phyloP scores from a whole-genome alignment of 2,113 vertebrate genomes.

The Alectura lathami region DNA sequence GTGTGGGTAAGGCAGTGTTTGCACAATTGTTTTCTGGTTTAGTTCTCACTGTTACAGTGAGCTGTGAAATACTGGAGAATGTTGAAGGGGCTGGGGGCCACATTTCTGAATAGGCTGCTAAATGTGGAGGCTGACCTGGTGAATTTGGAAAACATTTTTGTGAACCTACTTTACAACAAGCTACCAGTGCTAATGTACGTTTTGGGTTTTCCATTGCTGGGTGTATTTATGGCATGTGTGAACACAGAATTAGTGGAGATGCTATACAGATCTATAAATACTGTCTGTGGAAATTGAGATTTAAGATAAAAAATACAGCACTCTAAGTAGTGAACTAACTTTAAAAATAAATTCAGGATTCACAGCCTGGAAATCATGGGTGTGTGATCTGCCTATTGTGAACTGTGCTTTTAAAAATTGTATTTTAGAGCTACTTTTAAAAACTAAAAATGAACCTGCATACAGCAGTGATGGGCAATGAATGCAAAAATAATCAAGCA shows the following conservation, averaged over 20 bases:
- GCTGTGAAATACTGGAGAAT: not conserved
- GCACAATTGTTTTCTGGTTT: not conserved
- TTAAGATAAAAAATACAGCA: no score
- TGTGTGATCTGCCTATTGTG: not conserved
- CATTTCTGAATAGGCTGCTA: not conserved
- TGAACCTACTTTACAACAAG: not conserved
- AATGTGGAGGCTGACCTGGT: not conserved
- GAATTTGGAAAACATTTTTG: not conserved
- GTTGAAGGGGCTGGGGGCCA: not conserved
- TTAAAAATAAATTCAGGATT: not conserved
- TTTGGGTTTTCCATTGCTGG: not conserved
- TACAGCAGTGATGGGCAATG: not conserved
- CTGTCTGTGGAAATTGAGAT: no score
- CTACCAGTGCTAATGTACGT: not conserved
- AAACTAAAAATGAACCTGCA: conserved; percentile 23
- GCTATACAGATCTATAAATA: not conserved
- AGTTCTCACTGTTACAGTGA: not conserved
- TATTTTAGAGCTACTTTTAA: conserved; percentile 13
- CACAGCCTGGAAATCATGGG: not conserved
- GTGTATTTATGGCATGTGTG: not conserved
- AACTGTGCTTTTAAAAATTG: not conserved
- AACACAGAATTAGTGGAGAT: not conserved
- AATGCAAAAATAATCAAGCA: conserved; percentile 63
- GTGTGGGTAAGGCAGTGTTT: not conserved
- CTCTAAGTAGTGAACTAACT: not conserved